A percentile compares a stretch with the other conserved stretches of the same genome.
These are phyloP conservation scores for Drosophila algonquin DNA, from an alignment of 2,888 invertebrate species.

Conservation along the genomic window DNA sequence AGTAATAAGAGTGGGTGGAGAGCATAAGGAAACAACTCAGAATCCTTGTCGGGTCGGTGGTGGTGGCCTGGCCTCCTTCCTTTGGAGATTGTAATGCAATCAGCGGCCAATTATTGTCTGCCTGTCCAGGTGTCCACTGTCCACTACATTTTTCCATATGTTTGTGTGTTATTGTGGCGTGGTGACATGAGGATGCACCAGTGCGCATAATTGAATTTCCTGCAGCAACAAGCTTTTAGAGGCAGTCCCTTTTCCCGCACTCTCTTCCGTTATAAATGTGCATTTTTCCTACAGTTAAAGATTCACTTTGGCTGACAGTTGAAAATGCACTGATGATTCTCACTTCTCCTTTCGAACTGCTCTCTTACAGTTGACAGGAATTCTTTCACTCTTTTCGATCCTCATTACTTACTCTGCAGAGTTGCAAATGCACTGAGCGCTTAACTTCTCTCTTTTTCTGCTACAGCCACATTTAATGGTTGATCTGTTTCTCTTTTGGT, in stretches of 20 bases:
- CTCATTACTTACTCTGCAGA: background rate
- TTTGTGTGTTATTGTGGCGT: background rate
- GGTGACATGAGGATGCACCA: background rate
- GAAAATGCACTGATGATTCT: background rate
- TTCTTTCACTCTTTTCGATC: slow-evolving; percentile 3
- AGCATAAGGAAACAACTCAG: background rate
- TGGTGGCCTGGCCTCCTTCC: no score
- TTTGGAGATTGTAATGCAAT: background rate
- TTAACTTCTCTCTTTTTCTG: background rate
- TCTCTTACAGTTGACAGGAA: background rate
- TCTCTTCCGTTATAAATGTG: background rate
- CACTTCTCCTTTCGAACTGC: background rate
- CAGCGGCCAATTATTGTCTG: background rate
- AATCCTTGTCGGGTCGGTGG: background rate
- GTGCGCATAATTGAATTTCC: background rate
- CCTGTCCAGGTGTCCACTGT: background rate
- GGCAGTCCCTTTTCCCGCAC: background rate
- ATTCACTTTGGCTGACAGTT: background rate
- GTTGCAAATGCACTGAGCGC: background rate
- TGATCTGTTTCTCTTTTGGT: background rate
- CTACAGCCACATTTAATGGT: background rate
- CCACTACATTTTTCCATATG: background rate
- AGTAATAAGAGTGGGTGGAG: slow-evolving; percentile 1
- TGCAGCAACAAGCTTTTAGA: slow-evolving; percentile 28
- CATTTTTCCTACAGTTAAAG: background rate